Evolutionary conservation across 2,888 invertebrate species (phyloP).

Genomic region (Cyclophora albipunctata): DNA sequence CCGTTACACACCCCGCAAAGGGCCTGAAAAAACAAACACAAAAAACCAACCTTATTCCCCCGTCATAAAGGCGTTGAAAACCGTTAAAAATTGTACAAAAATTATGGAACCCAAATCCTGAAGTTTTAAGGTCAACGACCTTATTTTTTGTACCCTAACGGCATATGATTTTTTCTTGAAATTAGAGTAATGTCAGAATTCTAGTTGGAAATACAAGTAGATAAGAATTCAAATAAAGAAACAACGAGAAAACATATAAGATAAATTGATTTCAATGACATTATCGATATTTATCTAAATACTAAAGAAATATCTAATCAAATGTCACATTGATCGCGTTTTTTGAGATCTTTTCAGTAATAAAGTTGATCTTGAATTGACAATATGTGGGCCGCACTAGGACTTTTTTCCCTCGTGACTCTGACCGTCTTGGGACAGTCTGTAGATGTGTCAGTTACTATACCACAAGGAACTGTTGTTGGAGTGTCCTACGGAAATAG

Average conservation of each 20-base stretch:
- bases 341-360: conserved; percentile 19
- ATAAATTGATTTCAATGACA: too few relatives aligned
- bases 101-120: too few relatives aligned
- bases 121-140: conserved; percentile 14
- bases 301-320: conserved; percentile 1
- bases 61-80: neutral
- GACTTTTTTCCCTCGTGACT: conserved; percentile 20
- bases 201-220: too few relatives aligned
- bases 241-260: too few relatives aligned
- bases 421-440: conserved; percentile 21
- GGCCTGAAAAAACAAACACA: conserved; percentile 58
- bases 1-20: conserved; percentile 46
- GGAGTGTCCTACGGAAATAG: conserved; percentile 36
- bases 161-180: neutral
- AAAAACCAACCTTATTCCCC: conserved; percentile 31
- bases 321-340: too few relatives aligned
- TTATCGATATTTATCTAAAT: conserved; percentile 3
- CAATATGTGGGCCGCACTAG: conserved; percentile 34
- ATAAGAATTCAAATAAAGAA: too few relatives aligned
- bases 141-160: conserved; percentile 3
- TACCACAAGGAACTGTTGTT: conserved; percentile 43
- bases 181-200: too few relatives aligned
- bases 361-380: conserved; percentile 14
- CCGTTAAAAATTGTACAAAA: neutral
- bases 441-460: conserved; percentile 27